Conservation (phyloP, 2,113 vertebrate species). For the Octodon degus region DNA sequence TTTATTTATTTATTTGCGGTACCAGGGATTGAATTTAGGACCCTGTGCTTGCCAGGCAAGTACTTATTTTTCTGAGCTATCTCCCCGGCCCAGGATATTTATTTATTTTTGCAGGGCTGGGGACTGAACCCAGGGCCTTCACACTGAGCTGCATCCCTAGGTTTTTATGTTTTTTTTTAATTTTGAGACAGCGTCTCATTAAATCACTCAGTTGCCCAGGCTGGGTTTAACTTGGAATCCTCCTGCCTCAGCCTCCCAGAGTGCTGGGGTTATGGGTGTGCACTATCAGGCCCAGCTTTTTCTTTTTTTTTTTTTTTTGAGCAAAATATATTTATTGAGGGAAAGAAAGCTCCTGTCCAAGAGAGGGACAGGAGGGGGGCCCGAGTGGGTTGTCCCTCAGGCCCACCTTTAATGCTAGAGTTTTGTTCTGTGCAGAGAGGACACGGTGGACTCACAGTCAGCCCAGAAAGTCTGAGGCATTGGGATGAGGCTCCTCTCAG, state of each 20-base stretch:
- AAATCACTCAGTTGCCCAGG: background rate
- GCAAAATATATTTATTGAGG: too few relatives aligned
- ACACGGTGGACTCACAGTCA: too few relatives aligned
- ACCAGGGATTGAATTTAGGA: background rate
- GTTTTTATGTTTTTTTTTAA: background rate
- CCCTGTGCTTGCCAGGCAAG: too few relatives aligned
- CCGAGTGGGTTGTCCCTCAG: background rate
- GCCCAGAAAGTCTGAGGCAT: fast-evolving
- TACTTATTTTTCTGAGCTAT: too few relatives aligned
- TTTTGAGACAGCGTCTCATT: background rate
- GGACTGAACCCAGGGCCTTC: background rate
- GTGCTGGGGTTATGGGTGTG: background rate
- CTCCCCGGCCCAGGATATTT: background rate
- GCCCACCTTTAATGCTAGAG: too few relatives aligned
- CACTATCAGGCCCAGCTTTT: background rate
- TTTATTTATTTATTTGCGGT: background rate
- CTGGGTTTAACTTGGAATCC: background rate
- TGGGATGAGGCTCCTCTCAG: background rate
- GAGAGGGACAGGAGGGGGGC: too few relatives aligned
- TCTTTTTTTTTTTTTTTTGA: too few relatives aligned
- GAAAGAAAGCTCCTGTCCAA: too few relatives aligned
- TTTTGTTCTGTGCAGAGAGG: background rate
- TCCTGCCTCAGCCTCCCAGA: background rate
- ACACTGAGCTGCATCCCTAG: background rate
- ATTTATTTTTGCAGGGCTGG: background rate